A percentile compares a stretch with the other conserved stretches of the same genome.
Evolutionary conservation across 2,113 vertebrate species (phyloP).

Genomic region (Nothocercus nigrocapillus): DNA sequence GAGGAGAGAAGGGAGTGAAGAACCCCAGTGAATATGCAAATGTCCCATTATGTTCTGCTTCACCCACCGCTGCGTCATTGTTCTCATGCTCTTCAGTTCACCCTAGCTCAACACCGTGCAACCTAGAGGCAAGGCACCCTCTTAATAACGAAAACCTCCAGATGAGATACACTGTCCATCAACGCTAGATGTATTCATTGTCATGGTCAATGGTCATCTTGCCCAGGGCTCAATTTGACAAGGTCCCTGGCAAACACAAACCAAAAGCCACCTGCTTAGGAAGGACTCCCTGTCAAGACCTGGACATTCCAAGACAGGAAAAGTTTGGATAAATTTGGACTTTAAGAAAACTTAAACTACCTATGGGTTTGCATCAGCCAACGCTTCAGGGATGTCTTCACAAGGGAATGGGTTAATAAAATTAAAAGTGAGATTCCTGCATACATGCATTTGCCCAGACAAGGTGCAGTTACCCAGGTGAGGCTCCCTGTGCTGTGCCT

Average conservation of each 20-base stretch:
- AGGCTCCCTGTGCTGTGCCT: no score
- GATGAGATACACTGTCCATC: fast-evolving
- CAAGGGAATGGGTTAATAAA: fast-evolving
- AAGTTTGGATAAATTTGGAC: not conserved
- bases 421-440: not conserved
- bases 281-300: not conserved
- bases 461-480: no score
- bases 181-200: not conserved
- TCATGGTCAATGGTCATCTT: not conserved
- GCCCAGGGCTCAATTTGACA: no score
- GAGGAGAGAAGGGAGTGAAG: not conserved
- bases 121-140: not conserved
- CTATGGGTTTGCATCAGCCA: not conserved
- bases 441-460: not conserved
- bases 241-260: not conserved
- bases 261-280: not conserved
- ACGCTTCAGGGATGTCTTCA: fast-evolving
- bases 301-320: not conserved
- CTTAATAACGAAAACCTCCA: not conserved
- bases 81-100: not conserved
- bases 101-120: not conserved
- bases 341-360: fast-evolving
- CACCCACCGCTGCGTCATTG: not conserved
- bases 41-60: not conserved
- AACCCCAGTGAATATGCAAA: not conserved